Evolutionary conservation across 1,140 invertebrate species (phyloP).

Genomic region (Rhizoglyphus robini): DNA sequence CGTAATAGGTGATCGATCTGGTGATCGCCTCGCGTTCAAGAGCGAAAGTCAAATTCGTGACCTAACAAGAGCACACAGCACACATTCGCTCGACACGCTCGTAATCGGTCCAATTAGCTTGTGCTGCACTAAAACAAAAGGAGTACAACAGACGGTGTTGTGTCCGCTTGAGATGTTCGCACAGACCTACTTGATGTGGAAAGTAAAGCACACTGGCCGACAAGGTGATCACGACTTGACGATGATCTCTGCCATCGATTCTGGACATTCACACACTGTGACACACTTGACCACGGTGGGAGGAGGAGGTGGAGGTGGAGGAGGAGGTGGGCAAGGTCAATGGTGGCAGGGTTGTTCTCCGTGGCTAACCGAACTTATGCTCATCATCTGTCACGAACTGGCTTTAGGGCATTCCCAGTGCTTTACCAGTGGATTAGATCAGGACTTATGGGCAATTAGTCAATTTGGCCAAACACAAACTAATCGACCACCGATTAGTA

Average conservation of each 20-base stretch:
- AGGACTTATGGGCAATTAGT: neutral
- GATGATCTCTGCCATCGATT: too few species aligned
- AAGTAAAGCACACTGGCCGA: too few species aligned
- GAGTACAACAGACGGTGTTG: conserved; percentile 1
- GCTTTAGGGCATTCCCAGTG: neutral
- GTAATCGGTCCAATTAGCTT: conserved; percentile 6
- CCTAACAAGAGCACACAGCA: neutral
- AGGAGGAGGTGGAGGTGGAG: conserved; percentile 5
- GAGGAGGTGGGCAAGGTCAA: neutral
- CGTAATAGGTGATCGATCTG: conserved; percentile 13
- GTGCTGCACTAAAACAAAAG: conserved; percentile 4
- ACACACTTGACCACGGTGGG: neutral
- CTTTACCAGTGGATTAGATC: neutral
- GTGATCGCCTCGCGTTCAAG: neutral
- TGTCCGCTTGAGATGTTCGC: too few species aligned
- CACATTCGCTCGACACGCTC: too few species aligned
- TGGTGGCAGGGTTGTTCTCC: neutral
- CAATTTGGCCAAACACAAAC: neutral
- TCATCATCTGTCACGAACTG: conserved; percentile 4
- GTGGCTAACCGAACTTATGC: too few species aligned
- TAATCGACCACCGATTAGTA: too few species aligned
- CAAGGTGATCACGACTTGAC: conserved; percentile 7
- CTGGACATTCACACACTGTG: neutral
- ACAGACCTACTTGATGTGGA: too few species aligned
- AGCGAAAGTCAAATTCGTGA: conserved; percentile 15